These are phyloP conservation scores for Pseudomyrmex sp. DNA, from an alignment of 1,140 invertebrate species.

Conservation along the genomic window DNA sequence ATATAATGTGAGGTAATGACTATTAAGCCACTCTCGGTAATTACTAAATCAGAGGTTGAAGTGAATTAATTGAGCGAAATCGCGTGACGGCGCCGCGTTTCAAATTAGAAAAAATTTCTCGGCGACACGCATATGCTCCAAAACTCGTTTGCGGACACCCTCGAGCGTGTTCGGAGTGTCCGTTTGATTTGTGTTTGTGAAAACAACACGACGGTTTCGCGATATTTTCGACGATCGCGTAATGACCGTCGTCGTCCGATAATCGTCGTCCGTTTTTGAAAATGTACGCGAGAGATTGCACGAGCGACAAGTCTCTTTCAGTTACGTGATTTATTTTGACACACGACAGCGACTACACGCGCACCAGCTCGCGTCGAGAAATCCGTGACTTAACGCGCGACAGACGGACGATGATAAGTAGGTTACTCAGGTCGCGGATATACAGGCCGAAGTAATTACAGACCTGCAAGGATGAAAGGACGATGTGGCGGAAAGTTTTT, in stretches of 20 bases:
- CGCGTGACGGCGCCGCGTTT: conserved; percentile 18
- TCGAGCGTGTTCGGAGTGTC: not conserved
- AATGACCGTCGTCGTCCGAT: not conserved
- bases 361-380: not conserved
- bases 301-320: not conserved
- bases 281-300: not conserved
- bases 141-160: not conserved
- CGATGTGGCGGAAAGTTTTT: conserved; percentile 34
- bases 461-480: conserved; percentile 10
- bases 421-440: not conserved
- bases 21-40: conserved; percentile 61
- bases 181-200: not conserved
- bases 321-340: not conserved
- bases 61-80: conserved; percentile 62
- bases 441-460: conserved; percentile 15
- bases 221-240: not conserved
- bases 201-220: not conserved
- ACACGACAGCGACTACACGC: not conserved
- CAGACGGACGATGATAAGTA: conserved; percentile 1
- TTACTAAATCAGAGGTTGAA: conserved; percentile 53
- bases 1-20: conserved; percentile 66
- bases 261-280: conserved; percentile 1
- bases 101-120: conserved; percentile 59
- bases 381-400: not conserved
- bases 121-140: conserved; percentile 24